Evolutionary conservation across 2,797 vertebrate genomes (phyloP).

Genomic region (Echiichthys vipera): DNA sequence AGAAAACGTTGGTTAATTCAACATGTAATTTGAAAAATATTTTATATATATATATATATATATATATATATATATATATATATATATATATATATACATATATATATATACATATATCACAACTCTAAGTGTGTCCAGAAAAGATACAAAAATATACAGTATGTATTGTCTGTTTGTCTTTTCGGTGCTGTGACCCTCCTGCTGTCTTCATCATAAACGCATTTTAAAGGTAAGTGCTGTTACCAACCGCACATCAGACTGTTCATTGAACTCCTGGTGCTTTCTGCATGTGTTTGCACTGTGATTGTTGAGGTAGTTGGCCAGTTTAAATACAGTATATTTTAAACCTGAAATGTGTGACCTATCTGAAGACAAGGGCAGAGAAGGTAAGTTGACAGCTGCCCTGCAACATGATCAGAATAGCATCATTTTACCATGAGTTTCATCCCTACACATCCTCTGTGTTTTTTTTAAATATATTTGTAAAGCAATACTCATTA

Average conservation of each 20-base stretch:
- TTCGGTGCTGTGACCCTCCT: conserved; percentile 33
- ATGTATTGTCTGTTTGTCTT: conserved; percentile 45
- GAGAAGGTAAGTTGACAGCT: conserved; percentile 59
- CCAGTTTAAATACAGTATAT: not conserved
- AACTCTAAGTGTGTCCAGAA: conserved; percentile 1
- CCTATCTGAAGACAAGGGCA: conserved; percentile 28
- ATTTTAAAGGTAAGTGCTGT: conserved; percentile 76
- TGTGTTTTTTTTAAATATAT: not conserved
- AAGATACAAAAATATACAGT: conserved; percentile 8
- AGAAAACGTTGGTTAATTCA: not conserved
- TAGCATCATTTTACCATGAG: not conserved
- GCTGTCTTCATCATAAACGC: conserved; percentile 22
- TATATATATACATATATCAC: no score
- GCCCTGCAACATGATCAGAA: not conserved
- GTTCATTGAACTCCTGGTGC: not conserved
- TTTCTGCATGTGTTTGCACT: conserved; percentile 8
- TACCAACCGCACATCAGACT: not conserved
- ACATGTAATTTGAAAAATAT: not conserved
- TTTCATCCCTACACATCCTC: not conserved
- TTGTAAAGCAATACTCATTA: not conserved
- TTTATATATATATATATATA: not conserved
- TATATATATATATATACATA: conserved; percentile 3
- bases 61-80: conserved; percentile 4
- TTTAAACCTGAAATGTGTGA: conserved; percentile 24
- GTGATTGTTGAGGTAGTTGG: conserved; percentile 1